Evolutionary conservation across 2,113 vertebrate species (phyloP).

Genomic region (Oreochromis spilurus): DNA sequence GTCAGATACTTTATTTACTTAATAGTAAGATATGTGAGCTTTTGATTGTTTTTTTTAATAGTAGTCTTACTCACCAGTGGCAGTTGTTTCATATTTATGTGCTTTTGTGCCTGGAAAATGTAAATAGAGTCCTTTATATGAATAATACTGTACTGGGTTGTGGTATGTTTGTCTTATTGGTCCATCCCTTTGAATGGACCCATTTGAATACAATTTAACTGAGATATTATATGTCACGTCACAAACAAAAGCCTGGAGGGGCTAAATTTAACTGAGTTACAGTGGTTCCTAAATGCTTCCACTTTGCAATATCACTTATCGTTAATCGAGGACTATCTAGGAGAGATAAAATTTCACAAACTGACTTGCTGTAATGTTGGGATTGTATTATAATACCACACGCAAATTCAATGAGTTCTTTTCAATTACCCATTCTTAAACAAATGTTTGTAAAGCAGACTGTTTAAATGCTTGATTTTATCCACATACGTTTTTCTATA

Average conservation of each 20-base stretch:
- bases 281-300: background rate
- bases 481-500: background rate
- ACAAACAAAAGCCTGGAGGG: no score
- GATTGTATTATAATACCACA: background rate
- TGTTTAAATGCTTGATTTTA: background rate
- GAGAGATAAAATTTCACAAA: background rate
- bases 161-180: background rate
- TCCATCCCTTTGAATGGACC: no score
- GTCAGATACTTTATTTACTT: background rate
- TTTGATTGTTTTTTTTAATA: background rate
- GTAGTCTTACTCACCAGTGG: background rate
- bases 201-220: background rate
- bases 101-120: background rate
- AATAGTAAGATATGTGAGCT: accelerated
- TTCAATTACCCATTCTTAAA: background rate
- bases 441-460: background rate
- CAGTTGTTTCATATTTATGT: background rate
- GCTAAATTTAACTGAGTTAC: background rate
- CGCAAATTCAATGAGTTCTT: background rate
- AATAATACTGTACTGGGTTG: background rate
- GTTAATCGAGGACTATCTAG: background rate
- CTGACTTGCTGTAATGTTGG: background rate
- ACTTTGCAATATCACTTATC: background rate
- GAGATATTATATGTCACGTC: background rate
- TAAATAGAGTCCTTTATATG: background rate